Base-by-base conservation (phyloP, 2,797 vertebrate species). In the Amblyraja radiata region DNA sequence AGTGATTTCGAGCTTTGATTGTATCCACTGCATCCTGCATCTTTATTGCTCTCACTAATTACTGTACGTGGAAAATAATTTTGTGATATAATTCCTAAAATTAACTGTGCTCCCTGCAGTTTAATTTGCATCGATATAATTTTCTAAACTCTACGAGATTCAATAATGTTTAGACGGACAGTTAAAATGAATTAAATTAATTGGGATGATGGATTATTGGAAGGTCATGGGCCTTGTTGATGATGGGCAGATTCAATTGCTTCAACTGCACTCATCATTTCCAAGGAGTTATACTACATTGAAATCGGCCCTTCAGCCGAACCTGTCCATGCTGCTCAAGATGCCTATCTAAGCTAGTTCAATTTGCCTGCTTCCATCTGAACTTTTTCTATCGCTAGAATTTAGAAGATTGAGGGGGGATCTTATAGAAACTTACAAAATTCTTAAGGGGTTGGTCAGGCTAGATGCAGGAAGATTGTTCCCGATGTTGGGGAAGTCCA, bases 131-230 rank as follows among this genome's bases (percentile, higher is more conserved):
- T 21, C 63, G 36, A 36, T 88, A 32, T 88, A 88, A 68, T 68
- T 88, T 54, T 88, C 14, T 32, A 88, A 65, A 68, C 61, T 68
- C 63, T 9, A 68, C 84, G 32, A 68, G 61, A 36, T 68, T 68
- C 84, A 88, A 68, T 88, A 68, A 88, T 65, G 63, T 68, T 88
- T 36, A 10, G 28, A 88, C 61, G 68, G 18, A 32, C 63, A 68
- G 84, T 68, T 88, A 68, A 88, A 88, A 68, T 88, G 84, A 88
- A 88, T 88, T 68, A 86, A 86, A 58, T 63, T 86, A 88, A 88
- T 88, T 88, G 36, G n/a, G n/a, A 68, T 6, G 61, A 88, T 68
- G 84, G n/a, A 88, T 88, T 63, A 88, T 36, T 88, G 84, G n/a
- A 36, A 68, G 63, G 63, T 65, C 84, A 68, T 1, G 16, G 36